Percentiles rank a stretch among this genome's conserved stretches.
These are phyloP conservation scores for Drosophila quinaria DNA, from an alignment of 2,888 invertebrate species.

Conservation along the genomic window DNA sequence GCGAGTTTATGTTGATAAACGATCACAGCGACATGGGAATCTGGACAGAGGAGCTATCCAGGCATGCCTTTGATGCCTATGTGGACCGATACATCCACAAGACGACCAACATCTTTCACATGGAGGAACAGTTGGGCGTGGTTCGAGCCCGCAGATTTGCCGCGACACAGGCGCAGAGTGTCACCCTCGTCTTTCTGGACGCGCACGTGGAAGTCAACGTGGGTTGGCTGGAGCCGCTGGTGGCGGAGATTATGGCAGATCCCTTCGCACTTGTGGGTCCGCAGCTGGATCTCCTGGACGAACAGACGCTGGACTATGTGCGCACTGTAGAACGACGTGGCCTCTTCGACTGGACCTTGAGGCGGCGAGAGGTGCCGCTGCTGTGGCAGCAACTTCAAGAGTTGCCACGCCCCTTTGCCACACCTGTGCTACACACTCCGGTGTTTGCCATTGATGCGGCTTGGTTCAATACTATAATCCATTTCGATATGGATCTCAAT, in stretches of 20 bases:
- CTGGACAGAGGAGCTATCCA: conserved; percentile 23
- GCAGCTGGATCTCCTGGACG: conserved; percentile 93
- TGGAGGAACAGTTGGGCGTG: conserved; percentile 88
- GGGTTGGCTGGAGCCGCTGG: conserved; percentile 95
- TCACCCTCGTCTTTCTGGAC: conserved; percentile 93
- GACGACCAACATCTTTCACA: conserved; percentile 78
- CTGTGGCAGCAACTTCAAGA: conserved; percentile 31
- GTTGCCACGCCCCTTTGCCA: conserved; percentile 86
- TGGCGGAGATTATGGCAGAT: conserved; percentile 93
- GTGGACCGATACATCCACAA: conserved; percentile 10
- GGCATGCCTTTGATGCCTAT: conserved; percentile 10
- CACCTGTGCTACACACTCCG: conserved; percentile 98
- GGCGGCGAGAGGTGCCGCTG: conserved; percentile 87
- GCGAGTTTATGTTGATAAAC: conserved; percentile 95
- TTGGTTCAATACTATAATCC: conserved; percentile 97
- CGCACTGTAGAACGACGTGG: conserved; percentile 91
- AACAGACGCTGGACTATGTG: conserved; percentile 94
- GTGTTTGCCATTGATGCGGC: conserved; percentile 95
- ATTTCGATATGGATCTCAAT: conserved; percentile 94
- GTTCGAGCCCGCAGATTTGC: conserved; percentile 57
- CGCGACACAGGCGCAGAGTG: conserved; percentile 87
- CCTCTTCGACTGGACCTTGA: conserved; percentile 65
- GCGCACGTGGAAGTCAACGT: conserved; percentile 95
- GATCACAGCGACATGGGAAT: conserved; percentile 86
- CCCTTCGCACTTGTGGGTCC: conserved; percentile 95